These are phyloP conservation scores for Loxodonta africana DNA, from an alignment of 2,113 vertebrate genomes.

Conservation along the genomic window DNA sequence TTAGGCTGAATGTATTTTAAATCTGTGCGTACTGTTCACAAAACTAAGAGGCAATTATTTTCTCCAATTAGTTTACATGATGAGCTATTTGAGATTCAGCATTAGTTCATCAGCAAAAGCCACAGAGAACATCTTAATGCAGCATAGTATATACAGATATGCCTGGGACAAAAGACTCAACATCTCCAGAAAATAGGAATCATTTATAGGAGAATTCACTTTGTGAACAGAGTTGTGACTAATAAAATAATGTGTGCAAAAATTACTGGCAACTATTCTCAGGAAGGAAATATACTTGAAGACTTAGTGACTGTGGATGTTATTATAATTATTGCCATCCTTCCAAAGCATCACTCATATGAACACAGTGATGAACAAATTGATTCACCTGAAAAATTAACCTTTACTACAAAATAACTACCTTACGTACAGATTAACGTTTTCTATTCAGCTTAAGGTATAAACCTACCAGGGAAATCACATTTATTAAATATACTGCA, in stretches of 20 bases:
- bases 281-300: slow-evolving; percentile 65
- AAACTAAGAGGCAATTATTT: slow-evolving; percentile 77
- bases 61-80: slow-evolving; percentile 79
- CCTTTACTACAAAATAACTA: slow-evolving; percentile 79
- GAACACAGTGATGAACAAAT: slow-evolving; percentile 79
- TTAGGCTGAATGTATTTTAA: slow-evolving; percentile 66
- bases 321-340: slow-evolving; percentile 69
- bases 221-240: slow-evolving; percentile 56
- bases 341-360: slow-evolving; percentile 65
- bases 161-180: slow-evolving; percentile 54
- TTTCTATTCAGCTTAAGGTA: slow-evolving; percentile 78
- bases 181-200: slow-evolving; percentile 52
- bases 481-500: slow-evolving; percentile 79
- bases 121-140: slow-evolving; percentile 38
- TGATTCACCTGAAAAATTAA: slow-evolving; percentile 87
- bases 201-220: slow-evolving; percentile 63
- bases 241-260: slow-evolving; percentile 66
- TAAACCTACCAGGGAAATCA: slow-evolving; percentile 76
- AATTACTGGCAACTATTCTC: slow-evolving; percentile 54
- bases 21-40: slow-evolving; percentile 55
- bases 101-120: slow-evolving; percentile 70
- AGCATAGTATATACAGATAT: slow-evolving; percentile 33
- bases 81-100: slow-evolving; percentile 71
- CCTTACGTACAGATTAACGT: slow-evolving; percentile 72
- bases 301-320: slow-evolving; percentile 29